Base-by-base conservation (phyloP, 2,797 vertebrate species). In the Rhodeus uyekii region DNA sequence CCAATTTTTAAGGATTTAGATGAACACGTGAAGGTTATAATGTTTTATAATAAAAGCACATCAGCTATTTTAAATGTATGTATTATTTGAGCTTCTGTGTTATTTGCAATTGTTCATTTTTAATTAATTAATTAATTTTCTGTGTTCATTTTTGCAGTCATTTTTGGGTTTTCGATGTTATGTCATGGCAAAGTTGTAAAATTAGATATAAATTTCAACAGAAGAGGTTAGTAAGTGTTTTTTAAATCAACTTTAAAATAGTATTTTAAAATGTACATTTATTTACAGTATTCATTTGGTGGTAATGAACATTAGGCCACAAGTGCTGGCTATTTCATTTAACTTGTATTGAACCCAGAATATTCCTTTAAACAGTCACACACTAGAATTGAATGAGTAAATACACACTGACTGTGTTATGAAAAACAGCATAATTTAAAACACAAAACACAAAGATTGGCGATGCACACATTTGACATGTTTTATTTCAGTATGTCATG, bases 351-450 rank as follows among this genome's bases (percentile, higher is more conserved):
- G 1, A 71, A 71, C 27, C 24, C 44, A 71, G 44, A 71, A 71
- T 29, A 71, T 71, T 44, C 44, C 27, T 48, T 71, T 71, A 71
- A 71, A 32, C 42, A 81, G 53, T 77, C 82, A 83, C 63, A 58
- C 38, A 82, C 24, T 12, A 64, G 85, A 91, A n/a, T n/a, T 92
- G 90, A 93, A 89, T 91, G 88, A 91, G 84, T 91, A 78, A 53
- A 83, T 86, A 36, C 58, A 24, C 24, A 27, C 22, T 73, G 32
- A n/a, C 13, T 12, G 32, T 32, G 16, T 50, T 55, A 75, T 18
- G 22, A 34, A 80, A 12, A 48, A 34, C 32, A 63, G 42, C 22
- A 53, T 29, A 32, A 53, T 8, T 3, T 0, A 55, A 74, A 67
- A 9, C 42, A 64, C 74, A 80, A 84, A 74, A 44, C 27, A 63